Conservation (phyloP, 1,140 invertebrate genomes). For the Harpegnathos saltator region DNA sequence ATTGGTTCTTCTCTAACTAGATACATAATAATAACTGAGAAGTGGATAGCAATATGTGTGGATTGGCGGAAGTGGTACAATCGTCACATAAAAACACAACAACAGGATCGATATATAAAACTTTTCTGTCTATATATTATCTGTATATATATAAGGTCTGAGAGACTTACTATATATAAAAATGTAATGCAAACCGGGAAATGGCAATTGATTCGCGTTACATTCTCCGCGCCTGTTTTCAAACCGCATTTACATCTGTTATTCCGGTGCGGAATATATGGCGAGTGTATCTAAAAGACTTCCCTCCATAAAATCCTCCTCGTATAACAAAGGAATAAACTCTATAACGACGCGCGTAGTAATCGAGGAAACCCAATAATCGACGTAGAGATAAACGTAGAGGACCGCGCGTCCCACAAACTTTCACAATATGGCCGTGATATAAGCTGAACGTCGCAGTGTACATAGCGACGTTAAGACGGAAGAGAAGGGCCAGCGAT, state of each 20-base stretch:
- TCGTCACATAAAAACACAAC: constrained; percentile 30
- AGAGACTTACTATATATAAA: constrained; percentile 69
- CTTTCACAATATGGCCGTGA: constrained; percentile 55
- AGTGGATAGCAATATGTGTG: background rate
- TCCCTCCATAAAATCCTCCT: background rate
- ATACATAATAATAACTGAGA: background rate
- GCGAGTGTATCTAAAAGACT: constrained; percentile 39
- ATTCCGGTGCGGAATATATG: constrained; percentile 37
- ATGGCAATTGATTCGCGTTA: constrained; percentile 69
- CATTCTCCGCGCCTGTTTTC: constrained; percentile 7
- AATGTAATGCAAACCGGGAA: constrained; percentile 71
- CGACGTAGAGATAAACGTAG: constrained; percentile 5
- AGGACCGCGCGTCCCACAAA: constrained; percentile 6
- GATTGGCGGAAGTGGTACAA: constrained; percentile 40
- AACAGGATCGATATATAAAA: constrained; percentile 74
- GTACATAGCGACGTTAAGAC: constrained; percentile 51
- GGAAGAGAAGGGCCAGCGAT: constrained; percentile 43
- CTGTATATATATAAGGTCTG: constrained; percentile 67
- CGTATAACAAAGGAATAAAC: constrained; percentile 60
- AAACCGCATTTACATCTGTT: constrained; percentile 40
- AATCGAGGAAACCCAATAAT: constrained; percentile 36
- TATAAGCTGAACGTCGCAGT: constrained; percentile 44
- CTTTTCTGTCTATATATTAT: constrained; percentile 71
- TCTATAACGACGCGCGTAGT: constrained; percentile 40
- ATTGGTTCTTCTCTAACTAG: background rate